phyloP scores from a whole-genome alignment of 2,113 vertebrate genomes.

The Bettongia penicillata region DNA sequence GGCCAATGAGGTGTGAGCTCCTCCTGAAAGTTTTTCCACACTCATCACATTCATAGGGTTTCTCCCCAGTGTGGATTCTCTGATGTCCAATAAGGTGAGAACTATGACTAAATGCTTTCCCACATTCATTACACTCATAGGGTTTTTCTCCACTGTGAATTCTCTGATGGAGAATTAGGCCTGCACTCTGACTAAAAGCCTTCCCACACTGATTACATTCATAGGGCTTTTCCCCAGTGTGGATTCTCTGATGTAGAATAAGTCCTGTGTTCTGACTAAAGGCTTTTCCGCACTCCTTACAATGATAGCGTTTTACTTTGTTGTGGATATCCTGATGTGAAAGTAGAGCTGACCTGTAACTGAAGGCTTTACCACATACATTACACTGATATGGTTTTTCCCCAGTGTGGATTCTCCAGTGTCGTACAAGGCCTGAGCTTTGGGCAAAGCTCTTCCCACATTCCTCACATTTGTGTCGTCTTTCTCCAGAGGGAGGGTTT shows the following conservation, averaged over 20 bases:
- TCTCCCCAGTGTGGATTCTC: slow-evolving; percentile 84
- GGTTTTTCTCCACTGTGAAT: slow-evolving; percentile 83
- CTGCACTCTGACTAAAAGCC: slow-evolving; percentile 80
- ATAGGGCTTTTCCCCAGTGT: slow-evolving; percentile 82
- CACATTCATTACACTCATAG: slow-evolving; percentile 81
- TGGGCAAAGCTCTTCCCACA: slow-evolving; percentile 78
- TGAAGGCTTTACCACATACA: slow-evolving; percentile 81
- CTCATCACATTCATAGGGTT: slow-evolving; percentile 83
- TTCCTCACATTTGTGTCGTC: slow-evolving; percentile 78
- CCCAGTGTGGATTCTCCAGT: slow-evolving; percentile 77
- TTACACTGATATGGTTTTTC: slow-evolving; percentile 82
- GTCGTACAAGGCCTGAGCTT: slow-evolving; percentile 70
- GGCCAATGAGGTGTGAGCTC: slow-evolving; percentile 84
- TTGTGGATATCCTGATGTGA: slow-evolving; percentile 78
- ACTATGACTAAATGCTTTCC: slow-evolving; percentile 84
- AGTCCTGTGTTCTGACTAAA: slow-evolving; percentile 83
- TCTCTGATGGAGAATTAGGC: slow-evolving; percentile 82
- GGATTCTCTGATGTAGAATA: slow-evolving; percentile 81
- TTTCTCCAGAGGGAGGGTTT: slow-evolving; percentile 67
- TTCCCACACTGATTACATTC: slow-evolving; percentile 83
- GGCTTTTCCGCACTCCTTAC: slow-evolving; percentile 83
- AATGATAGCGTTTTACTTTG: slow-evolving; percentile 83
- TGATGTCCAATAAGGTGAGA: slow-evolving; percentile 84
- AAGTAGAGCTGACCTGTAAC: slow-evolving; percentile 79
- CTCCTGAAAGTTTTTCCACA: slow-evolving; percentile 84